phyloP scores from a whole-genome alignment of 1,140 invertebrate species.

The Trachelipus rathkii region DNA sequence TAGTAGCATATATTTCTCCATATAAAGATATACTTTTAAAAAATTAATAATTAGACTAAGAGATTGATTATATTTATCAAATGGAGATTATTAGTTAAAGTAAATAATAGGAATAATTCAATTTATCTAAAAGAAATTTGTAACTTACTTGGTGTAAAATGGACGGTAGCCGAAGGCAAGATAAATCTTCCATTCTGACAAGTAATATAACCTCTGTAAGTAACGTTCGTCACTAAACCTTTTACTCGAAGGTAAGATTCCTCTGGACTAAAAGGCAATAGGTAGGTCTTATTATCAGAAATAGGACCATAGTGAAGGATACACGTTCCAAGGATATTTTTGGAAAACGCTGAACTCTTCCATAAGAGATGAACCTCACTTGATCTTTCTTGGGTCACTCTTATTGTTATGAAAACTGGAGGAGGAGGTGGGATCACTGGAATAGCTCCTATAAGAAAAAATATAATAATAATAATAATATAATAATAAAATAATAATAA shows the following conservation, averaged over 20 bases:
- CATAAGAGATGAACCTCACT: background rate
- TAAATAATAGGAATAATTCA: too few species aligned
- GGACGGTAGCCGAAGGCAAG: constrained; percentile 37
- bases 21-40: too few species aligned
- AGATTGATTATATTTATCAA: too few species aligned
- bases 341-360: constrained; percentile 3
- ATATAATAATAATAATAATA: background rate
- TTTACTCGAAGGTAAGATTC: constrained; percentile 29
- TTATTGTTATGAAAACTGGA: background rate
- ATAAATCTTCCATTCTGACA: constrained; percentile 31
- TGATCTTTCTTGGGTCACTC: background rate
- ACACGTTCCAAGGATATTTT: constrained; percentile 7
- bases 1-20: too few species aligned
- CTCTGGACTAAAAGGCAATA: constrained; percentile 29
- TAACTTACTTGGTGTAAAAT: constrained; percentile 41
- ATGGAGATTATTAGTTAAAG: too few species aligned
- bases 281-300: constrained; percentile 32
- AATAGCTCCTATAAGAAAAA: background rate
- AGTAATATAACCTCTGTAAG: constrained; percentile 42
- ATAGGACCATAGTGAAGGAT: constrained; percentile 39
- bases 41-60: too few species aligned
- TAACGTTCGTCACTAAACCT: constrained; percentile 30
- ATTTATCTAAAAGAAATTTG: too few species aligned
- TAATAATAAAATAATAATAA: too few species aligned
- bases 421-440: background rate